These are phyloP conservation scores for Eleutherodactylus coqui DNA, from an alignment of 2,797 vertebrate species.

Conservation along the genomic window DNA sequence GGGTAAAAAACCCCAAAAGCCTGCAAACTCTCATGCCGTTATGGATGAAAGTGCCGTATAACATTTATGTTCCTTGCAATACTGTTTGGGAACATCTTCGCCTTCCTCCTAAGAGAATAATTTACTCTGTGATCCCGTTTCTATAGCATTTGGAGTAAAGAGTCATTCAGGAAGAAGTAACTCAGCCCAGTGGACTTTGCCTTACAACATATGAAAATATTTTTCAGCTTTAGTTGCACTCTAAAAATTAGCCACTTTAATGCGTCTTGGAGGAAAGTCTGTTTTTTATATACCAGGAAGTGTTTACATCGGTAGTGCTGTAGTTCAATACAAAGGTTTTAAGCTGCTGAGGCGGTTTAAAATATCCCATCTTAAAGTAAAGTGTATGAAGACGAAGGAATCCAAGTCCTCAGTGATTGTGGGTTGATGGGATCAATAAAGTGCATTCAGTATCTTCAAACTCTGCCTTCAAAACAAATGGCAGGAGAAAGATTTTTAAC, in stretches of 20 bases:
- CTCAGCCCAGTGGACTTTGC: background rate
- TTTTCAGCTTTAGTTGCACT: slow-evolving; percentile 13
- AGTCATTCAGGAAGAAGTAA: background rate
- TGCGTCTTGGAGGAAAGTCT: background rate
- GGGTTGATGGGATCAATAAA: slow-evolving; percentile 55
- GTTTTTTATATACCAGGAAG: slow-evolving; percentile 9
- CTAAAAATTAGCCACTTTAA: slow-evolving; percentile 1
- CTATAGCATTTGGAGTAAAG: background rate
- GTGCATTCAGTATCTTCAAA: slow-evolving; percentile 34
- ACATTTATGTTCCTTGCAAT: no score
- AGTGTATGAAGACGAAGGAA: slow-evolving; percentile 26
- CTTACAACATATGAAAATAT: background rate
- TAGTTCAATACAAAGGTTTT: slow-evolving; percentile 29
- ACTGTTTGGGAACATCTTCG: no score
- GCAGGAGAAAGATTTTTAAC: slow-evolving; percentile 56
- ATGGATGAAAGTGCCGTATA: no score
- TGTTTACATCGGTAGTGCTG: background rate
- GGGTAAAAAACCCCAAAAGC: no score
- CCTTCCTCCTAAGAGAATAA: no score
- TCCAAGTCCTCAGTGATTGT: slow-evolving; percentile 8
- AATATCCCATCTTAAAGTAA: slow-evolving; percentile 7
- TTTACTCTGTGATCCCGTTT: background rate
- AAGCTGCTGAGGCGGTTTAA: slow-evolving; percentile 4
- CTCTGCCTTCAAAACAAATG: slow-evolving; percentile 50
- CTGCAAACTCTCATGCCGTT: no score